Percentiles rank a stretch among this genome's conserved stretches.
Evolutionary conservation across 1,140 invertebrate species (phyloP).

Genomic region (Drosophila pruinosa): DNA sequence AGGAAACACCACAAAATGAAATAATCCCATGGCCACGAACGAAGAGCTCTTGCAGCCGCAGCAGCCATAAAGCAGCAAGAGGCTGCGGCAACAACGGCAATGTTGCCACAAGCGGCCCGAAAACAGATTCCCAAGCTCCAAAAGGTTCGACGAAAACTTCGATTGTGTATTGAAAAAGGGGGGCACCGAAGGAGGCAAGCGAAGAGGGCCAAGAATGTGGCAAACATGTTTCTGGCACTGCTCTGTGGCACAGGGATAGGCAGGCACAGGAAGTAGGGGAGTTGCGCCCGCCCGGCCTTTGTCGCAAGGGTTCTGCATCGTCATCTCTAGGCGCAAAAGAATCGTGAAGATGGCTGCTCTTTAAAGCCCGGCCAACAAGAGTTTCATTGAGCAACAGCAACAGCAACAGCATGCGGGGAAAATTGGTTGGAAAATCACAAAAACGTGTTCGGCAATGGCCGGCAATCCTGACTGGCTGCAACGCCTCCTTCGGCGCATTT

Average conservation of each 20-base stretch:
- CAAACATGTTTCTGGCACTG: conserved; percentile 72
- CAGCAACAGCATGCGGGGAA: conserved; percentile 47
- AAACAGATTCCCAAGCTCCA: conserved; percentile 76
- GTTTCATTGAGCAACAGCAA: conserved; percentile 73
- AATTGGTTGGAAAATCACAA: conserved; percentile 82
- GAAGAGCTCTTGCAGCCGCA: conserved; percentile 35
- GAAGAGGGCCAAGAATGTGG: conserved; percentile 69
- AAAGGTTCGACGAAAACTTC: conserved; percentile 81
- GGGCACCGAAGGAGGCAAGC: conserved; percentile 10
- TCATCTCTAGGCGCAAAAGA: conserved; percentile 51
- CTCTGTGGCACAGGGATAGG: background rate
- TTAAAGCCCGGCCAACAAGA: background rate
- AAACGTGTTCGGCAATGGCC: conserved; percentile 82
- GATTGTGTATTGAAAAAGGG: conserved; percentile 49
- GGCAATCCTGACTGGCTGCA: no score
- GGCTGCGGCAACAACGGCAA: conserved; percentile 19
- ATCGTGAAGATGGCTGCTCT: conserved; percentile 59
- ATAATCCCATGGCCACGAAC: conserved; percentile 77
- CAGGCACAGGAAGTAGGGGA: conserved; percentile 74
- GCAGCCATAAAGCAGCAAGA: conserved; percentile 31
- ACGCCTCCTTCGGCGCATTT: conserved; percentile 38
- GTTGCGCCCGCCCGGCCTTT: conserved; percentile 42
- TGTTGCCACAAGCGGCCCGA: conserved; percentile 16
- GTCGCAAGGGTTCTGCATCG: conserved; percentile 49
- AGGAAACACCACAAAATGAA: conserved; percentile 82